phyloP scores from a whole-genome alignment of 2,113 vertebrate genomes.

The Ariopsis seemanni region DNA sequence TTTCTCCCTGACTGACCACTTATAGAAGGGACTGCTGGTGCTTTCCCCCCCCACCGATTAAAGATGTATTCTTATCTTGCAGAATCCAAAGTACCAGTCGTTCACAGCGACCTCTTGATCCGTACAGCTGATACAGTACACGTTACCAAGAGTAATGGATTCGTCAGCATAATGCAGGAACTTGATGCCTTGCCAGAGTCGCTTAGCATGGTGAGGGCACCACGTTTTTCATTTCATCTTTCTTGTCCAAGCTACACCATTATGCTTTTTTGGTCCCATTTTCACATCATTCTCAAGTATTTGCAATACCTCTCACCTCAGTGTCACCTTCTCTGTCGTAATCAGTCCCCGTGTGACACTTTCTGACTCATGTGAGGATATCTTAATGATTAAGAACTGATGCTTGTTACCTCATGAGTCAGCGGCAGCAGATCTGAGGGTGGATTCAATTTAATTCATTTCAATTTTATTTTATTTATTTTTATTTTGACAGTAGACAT shows the following conservation, averaged over 20 bases:
- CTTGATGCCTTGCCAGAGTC: neutral
- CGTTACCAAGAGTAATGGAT: slow-evolving; percentile 12
- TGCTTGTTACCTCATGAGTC: slow-evolving; percentile 6
- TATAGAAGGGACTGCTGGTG: slow-evolving; percentile 1
- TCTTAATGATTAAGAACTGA: slow-evolving; percentile 3
- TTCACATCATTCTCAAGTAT: neutral
- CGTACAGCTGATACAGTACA: neutral
- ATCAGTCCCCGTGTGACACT: neutral
- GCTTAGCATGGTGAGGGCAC: neutral
- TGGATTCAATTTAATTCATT: neutral
- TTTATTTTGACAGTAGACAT: neutral
- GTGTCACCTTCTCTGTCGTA: neutral
- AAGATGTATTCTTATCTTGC: neutral
- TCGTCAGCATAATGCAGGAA: neutral
- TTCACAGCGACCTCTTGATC: slow-evolving; percentile 5
- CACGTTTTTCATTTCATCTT: neutral
- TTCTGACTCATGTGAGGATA: neutral
- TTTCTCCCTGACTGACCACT: neutral
- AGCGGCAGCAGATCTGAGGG: neutral
- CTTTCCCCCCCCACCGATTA: neutral
- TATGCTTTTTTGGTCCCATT: neutral
- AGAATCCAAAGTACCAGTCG: neutral
- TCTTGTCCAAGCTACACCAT: neutral
- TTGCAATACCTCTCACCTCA: neutral
- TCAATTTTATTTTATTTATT: neutral